Percentiles rank a stretch among this genome's conserved stretches.
These are phyloP conservation scores for Salvelinus alpinus DNA, from an alignment of 2,113 vertebrate genomes.

Conservation along the genomic window DNA sequence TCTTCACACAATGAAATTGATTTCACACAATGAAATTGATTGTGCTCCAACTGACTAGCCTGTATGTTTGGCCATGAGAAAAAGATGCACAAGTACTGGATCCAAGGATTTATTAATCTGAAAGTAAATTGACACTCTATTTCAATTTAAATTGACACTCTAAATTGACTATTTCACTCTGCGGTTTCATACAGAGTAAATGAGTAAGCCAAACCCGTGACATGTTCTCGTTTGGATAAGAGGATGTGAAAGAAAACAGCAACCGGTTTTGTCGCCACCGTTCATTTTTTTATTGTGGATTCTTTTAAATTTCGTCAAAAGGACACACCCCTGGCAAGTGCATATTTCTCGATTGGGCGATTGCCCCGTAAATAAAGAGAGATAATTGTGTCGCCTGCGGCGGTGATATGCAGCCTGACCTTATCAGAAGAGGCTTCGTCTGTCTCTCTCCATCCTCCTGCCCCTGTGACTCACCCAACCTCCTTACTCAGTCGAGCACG, in stretches of 20 bases:
- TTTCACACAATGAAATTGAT: constrained; percentile 33
- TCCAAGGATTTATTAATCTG: too few relatives aligned
- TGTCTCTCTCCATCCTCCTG: constrained; percentile 48
- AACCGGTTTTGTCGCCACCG: constrained; percentile 14
- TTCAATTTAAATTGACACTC: constrained; percentile 25
- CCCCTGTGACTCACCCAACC: constrained; percentile 58
- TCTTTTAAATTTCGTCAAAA: constrained; percentile 7
- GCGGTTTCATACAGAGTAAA: constrained; percentile 32
- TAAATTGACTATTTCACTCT: constrained; percentile 24
- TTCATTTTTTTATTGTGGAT: constrained; percentile 18
- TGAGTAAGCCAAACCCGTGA: constrained; percentile 41
- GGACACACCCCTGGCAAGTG: too few relatives aligned
- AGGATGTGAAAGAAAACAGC: constrained; percentile 9
- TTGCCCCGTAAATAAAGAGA: too few relatives aligned
- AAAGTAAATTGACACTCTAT: constrained; percentile 31
- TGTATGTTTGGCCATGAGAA: constrained; percentile 61
- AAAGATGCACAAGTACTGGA: constrained; percentile 19
- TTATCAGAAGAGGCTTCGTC: constrained; percentile 67
- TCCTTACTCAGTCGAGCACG: too few relatives aligned
- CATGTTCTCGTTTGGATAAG: constrained; percentile 35
- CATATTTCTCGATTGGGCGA: too few relatives aligned
- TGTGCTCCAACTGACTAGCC: constrained; percentile 4
- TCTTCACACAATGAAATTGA: constrained; percentile 46
- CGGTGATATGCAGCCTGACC: constrained; percentile 67
- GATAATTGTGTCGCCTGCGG: constrained; percentile 55